These are phyloP conservation scores for Adelosebastes latens DNA, from an alignment of 2,797 vertebrate species.

Conservation along the genomic window DNA sequence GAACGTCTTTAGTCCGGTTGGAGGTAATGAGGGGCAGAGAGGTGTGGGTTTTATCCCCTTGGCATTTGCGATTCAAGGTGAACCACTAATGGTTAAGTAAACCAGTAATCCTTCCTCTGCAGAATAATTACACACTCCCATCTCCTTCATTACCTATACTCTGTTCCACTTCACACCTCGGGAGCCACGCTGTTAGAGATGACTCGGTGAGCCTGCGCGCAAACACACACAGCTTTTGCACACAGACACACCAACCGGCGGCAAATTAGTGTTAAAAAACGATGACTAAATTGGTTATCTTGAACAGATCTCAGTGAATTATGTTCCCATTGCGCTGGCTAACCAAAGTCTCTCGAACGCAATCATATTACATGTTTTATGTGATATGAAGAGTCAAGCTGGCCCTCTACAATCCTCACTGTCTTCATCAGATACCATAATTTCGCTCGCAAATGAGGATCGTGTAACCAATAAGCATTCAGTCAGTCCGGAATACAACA, in stretches of 20 bases:
- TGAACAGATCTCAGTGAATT: conserved; percentile 57
- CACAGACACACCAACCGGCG: neutral
- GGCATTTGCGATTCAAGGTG: conserved; percentile 77
- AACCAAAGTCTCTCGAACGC: conserved; percentile 11
- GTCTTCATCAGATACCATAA: conserved; percentile 46
- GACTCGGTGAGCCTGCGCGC: neutral
- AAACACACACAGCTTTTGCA: conserved; percentile 11
- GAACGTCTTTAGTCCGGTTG: conserved; percentile 43
- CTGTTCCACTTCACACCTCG: conserved; percentile 78
- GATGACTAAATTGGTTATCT: conserved; percentile 58
- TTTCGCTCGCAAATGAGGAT: conserved; percentile 23
- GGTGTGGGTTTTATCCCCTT: conserved; percentile 61
- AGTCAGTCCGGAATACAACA: conserved; percentile 33
- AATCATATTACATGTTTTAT: conserved; percentile 21
- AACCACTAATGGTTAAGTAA: conserved; percentile 74
- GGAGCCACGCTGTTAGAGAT: conserved; percentile 36
- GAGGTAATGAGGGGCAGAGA: conserved; percentile 64
- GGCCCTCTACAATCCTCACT: conserved; percentile 4
- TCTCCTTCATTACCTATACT: conserved; percentile 77
- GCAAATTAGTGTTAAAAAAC: conserved; percentile 51
- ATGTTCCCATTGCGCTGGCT: conserved; percentile 9
- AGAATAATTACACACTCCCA: conserved; percentile 76
- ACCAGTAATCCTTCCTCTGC: conserved; percentile 69
- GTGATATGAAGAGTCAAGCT: conserved; percentile 4
- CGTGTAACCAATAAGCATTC: conserved; percentile 31